Percentiles rank a stretch among this genome's conserved stretches.
These are phyloP conservation scores for Acipenser ruthenus DNA, from an alignment of 2,797 vertebrate species.

Conservation along the genomic window DNA sequence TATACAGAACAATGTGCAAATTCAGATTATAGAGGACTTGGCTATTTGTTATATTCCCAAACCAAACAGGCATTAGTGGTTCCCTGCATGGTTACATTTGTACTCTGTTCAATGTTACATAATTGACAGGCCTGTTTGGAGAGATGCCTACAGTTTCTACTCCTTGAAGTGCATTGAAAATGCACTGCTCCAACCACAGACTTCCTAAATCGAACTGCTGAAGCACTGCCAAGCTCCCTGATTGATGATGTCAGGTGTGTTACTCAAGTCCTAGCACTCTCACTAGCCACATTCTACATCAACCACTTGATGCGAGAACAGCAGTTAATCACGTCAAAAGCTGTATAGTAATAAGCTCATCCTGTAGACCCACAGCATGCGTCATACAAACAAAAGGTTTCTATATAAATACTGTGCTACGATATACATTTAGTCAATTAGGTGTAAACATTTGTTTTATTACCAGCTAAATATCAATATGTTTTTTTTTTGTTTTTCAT, in stretches of 20 bases:
- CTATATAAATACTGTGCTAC: too few species aligned
- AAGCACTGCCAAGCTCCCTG: background rate
- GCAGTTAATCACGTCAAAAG: background rate
- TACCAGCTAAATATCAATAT: too few species aligned
- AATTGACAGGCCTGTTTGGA: background rate
- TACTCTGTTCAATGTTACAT: background rate
- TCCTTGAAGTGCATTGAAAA: conserved; percentile 4
- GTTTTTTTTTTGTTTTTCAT: too few species aligned
- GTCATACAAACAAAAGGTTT: too few species aligned
- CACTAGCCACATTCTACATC: background rate
- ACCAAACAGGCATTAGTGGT: background rate
- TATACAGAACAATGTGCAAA: too few species aligned
- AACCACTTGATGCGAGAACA: background rate
- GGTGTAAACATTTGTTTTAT: too few species aligned
- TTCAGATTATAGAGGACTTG: too few species aligned
- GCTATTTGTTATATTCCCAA: too few species aligned
- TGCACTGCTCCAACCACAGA: background rate
- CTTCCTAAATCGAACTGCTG: background rate
- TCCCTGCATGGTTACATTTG: background rate
- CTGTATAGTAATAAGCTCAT: background rate
- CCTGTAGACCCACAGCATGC: background rate
- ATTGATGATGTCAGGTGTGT: conserved; percentile 1
- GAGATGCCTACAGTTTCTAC: background rate
- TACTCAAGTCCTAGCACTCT: background rate
- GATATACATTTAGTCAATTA: too few species aligned